Evolutionary conservation across 2,888 invertebrate species (phyloP).

Genomic region (Atherix ibis): DNA sequence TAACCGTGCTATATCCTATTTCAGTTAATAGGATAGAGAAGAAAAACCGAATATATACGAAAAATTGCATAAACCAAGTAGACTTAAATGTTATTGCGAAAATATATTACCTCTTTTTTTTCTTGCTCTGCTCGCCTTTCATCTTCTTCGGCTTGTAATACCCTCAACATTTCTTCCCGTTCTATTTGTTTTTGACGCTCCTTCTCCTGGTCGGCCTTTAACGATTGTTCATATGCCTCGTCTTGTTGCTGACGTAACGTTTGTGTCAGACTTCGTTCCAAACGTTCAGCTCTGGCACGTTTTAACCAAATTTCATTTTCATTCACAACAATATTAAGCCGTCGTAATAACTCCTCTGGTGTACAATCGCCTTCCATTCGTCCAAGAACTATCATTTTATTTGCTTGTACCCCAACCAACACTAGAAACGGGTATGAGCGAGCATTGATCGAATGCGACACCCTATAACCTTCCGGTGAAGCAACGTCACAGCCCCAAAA

Average conservation of each 20-base stretch:
- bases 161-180: slow-evolving; percentile 36
- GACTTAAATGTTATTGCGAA: neutral
- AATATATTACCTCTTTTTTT: slow-evolving; percentile 26
- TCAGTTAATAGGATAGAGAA: slow-evolving; percentile 18
- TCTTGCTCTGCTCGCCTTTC: slow-evolving; percentile 37
- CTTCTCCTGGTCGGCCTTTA: slow-evolving; percentile 89
- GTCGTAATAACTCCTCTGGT: slow-evolving; percentile 49
- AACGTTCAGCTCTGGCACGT: slow-evolving; percentile 69
- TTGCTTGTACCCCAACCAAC: slow-evolving; percentile 75
- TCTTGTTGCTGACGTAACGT: slow-evolving; percentile 82
- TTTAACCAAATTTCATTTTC: slow-evolving; percentile 80
- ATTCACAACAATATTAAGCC: slow-evolving; percentile 58
- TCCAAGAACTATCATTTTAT: slow-evolving; percentile 84
- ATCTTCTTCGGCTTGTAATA: slow-evolving; percentile 35
- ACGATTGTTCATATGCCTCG: slow-evolving; percentile 80
- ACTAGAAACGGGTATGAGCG: slow-evolving; percentile 75
- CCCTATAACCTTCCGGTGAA: slow-evolving; percentile 81
- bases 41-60: neutral
- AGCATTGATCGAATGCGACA: slow-evolving; percentile 74
- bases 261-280: slow-evolving; percentile 72
- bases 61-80: neutral
- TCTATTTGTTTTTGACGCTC: slow-evolving; percentile 55
- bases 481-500: slow-evolving; percentile 91
- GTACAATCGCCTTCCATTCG: slow-evolving; percentile 76
- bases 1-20: slow-evolving; percentile 43